Evolutionary conservation across 2,888 invertebrate genomes (phyloP).

Genomic region (Eupeodes latifasciatus): DNA sequence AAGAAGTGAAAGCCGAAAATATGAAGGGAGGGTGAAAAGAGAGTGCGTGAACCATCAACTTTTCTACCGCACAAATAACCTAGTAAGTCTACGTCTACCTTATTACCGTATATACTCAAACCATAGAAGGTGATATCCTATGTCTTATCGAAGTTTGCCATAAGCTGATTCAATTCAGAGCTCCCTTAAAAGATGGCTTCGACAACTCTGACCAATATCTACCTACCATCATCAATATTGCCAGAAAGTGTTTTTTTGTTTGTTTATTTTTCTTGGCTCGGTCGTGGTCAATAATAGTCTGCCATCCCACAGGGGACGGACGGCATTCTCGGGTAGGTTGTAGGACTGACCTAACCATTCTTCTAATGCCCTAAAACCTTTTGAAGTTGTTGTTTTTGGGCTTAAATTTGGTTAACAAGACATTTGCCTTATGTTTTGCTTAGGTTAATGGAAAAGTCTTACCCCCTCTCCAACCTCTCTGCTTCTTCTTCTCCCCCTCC

Average conservation of each 20-base stretch:
- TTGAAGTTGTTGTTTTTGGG: constrained; percentile 19
- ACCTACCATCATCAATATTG: too few species aligned
- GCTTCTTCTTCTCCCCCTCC: too few species aligned
- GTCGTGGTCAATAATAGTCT: constrained; percentile 33
- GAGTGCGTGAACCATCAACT: constrained; percentile 4
- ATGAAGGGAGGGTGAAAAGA: neutral
- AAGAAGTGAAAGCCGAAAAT: neutral
- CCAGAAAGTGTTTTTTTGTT: neutral
- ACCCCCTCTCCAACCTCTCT: neutral
- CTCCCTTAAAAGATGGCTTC: neutral
- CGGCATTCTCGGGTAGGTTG: too few species aligned
- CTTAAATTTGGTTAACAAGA: constrained; percentile 65
- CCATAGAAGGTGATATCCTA: constrained; percentile 33
- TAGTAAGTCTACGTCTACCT: too few species aligned
- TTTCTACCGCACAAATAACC: constrained; percentile 3
- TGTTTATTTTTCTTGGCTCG: neutral
- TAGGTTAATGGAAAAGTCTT: constrained; percentile 64
- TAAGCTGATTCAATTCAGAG: constrained; percentile 22
- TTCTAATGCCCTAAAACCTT: constrained; percentile 36
- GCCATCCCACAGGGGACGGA: neutral
- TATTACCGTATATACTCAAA: too few species aligned
- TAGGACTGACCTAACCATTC: neutral
- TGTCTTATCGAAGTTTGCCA: constrained; percentile 53
- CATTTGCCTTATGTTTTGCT: constrained; percentile 69
- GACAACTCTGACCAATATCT: constrained; percentile 5